Evolutionary conservation across 2,888 invertebrate species (phyloP).

Genomic region (Lumbricus terrestris): DNA sequence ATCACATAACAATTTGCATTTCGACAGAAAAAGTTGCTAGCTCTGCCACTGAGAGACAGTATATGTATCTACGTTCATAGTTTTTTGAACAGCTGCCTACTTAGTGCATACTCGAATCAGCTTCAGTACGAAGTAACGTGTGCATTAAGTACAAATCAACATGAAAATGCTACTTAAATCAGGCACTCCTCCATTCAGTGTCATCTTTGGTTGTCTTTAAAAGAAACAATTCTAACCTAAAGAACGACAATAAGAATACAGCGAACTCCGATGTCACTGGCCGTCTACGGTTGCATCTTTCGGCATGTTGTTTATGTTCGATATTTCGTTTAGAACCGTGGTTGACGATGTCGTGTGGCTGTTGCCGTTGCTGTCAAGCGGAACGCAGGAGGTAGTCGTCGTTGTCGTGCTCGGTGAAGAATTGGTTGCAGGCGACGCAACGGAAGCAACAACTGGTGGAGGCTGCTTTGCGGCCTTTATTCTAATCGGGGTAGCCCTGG

Average conservation of each 20-base stretch:
- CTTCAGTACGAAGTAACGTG: conserved; percentile 6
- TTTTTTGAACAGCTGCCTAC: conserved; percentile 8
- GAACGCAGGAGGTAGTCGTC: not conserved
- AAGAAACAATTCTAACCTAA: not conserved
- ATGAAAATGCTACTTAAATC: not conserved
- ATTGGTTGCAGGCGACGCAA: not conserved
- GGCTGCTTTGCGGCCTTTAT: not conserved
- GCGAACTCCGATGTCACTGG: not conserved
- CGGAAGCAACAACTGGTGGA: not conserved
- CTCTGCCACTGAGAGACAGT: not conserved
- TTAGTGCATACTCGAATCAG: not conserved
- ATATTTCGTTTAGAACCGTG: not conserved
- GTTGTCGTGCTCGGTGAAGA: not conserved
- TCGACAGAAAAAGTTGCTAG: not conserved
- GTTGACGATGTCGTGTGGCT: not conserved
- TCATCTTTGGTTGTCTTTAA: conserved; percentile 3
- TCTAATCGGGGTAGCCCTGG: not conserved
- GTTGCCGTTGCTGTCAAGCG: conserved; percentile 10
- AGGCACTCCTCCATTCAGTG: not conserved
- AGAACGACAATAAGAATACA: not conserved
- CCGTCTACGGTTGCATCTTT: not conserved
- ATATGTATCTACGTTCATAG: no score
- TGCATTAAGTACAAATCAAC: not conserved
- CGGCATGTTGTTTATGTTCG: not conserved
- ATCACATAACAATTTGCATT: not conserved